Evolutionary conservation across 2,888 invertebrate species (phyloP).

Genomic region (Nephrotoma appendiculata): DNA sequence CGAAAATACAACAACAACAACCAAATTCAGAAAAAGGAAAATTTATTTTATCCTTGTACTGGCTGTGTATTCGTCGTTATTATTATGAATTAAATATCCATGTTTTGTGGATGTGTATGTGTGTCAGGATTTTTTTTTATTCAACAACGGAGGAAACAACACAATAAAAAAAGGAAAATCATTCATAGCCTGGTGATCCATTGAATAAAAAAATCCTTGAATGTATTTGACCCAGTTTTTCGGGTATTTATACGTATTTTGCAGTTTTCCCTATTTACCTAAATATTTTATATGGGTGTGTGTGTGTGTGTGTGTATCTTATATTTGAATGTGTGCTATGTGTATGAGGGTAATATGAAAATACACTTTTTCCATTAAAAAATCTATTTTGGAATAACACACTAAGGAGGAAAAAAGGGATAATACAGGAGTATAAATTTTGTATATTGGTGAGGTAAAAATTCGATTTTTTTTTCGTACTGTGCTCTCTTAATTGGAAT

Average conservation of each 20-base stretch:
- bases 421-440: not conserved
- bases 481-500: not conserved
- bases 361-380: not conserved
- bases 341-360: not conserved
- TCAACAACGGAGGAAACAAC: not conserved
- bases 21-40: not conserved
- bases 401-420: not conserved
- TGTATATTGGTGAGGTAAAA: not conserved
- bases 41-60: not conserved
- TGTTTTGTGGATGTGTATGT: not conserved
- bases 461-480: not conserved
- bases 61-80: not conserved
- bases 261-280: not conserved
- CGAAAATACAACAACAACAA: not conserved
- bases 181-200: conserved; percentile 3
- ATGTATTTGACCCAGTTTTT: conserved; percentile 2
- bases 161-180: not conserved
- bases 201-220: not conserved
- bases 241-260: not conserved
- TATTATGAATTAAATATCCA: not conserved
- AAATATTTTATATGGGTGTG: not conserved
- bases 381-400: not conserved
- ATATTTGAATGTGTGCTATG: not conserved
- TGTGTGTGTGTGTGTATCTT: not conserved
- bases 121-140: not conserved